Percentiles rank a stretch among this genome's conserved stretches.
Evolutionary conservation across 37 sponge, comb jelly and placozoan species (phyloP).

Genomic region (Halichondria panicea): DNA sequence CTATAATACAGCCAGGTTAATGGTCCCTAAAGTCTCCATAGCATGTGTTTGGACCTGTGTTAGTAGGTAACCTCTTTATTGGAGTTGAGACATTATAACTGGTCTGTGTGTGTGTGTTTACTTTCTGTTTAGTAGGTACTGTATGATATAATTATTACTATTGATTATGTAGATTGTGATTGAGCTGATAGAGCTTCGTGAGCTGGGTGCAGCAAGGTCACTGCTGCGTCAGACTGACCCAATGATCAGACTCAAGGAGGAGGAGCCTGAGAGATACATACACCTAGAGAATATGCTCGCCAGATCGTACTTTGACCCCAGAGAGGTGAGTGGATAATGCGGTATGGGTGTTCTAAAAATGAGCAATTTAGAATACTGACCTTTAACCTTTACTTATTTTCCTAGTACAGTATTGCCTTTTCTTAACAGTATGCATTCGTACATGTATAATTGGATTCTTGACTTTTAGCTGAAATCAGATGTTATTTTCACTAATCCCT

Average conservation of each 20-base stretch:
- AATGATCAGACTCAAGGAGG: slow-evolving; percentile 95
- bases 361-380: too few species aligned
- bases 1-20: too few species aligned
- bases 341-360: not conserved
- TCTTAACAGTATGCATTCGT: not conserved
- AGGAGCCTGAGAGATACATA: slow-evolving; percentile 89
- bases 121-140: not conserved
- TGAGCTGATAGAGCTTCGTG: slow-evolving; percentile 97
- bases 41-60: too few species aligned
- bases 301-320: slow-evolving; percentile 94
- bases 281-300: slow-evolving; percentile 94
- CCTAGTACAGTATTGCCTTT: not conserved
- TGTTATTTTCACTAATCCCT: not conserved
- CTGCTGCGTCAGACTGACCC: slow-evolving; percentile 97
- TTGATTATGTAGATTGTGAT: slow-evolving; percentile 91
- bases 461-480: not conserved
- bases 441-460: not conserved
- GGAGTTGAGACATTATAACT: not conserved
- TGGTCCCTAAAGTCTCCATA: too few species aligned
- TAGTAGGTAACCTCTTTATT: not conserved
- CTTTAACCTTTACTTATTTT: too few species aligned
- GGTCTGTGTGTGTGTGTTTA: slow-evolving; percentile 3
- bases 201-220: slow-evolving; percentile 95
- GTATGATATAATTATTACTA: too few species aligned
- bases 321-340: slow-evolving; percentile 72